A percentile compares a stretch with the other conserved stretches of the same genome.
These are phyloP conservation scores for Oryzias javanicus DNA, from an alignment of 2,113 vertebrate species.

Conservation along the genomic window DNA sequence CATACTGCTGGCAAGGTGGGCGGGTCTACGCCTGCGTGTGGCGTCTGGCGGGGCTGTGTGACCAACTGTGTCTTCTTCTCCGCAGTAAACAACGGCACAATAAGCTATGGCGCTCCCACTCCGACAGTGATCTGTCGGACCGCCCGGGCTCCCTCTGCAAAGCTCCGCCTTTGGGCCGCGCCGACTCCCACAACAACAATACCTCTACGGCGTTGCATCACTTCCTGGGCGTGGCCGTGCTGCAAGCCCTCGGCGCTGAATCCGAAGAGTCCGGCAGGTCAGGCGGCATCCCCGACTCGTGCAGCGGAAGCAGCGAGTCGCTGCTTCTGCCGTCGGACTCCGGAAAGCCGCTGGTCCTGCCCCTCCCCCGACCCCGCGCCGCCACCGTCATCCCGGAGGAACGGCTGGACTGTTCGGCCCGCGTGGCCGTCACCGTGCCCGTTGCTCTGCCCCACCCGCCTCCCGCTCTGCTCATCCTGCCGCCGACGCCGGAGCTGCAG, in stretches of 20 bases:
- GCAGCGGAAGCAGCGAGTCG: slow-evolving; percentile 42
- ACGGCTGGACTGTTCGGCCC: slow-evolving; percentile 22
- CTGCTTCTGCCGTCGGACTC: slow-evolving; percentile 13
- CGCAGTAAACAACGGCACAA: slow-evolving; percentile 96
- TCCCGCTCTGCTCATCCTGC: slow-evolving; percentile 47
- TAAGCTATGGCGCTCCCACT: slow-evolving; percentile 96
- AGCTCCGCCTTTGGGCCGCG: slow-evolving; percentile 40
- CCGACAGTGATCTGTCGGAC: slow-evolving; percentile 90
- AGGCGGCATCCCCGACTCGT: slow-evolving; percentile 2
- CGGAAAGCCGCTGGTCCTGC: slow-evolving; percentile 15
- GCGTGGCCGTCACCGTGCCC: slow-evolving; percentile 39
- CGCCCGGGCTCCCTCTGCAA: slow-evolving; percentile 78
- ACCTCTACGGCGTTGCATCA: slow-evolving; percentile 86
- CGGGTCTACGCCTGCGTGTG: not conserved
- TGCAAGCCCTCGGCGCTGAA: slow-evolving; percentile 54
- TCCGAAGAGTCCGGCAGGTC: slow-evolving; percentile 16
- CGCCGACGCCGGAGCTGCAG: slow-evolving; percentile 50
- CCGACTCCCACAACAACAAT: slow-evolving; percentile 81
- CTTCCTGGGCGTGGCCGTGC: slow-evolving; percentile 81
- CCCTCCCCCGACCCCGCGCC: slow-evolving; percentile 52
- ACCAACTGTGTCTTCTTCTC: slow-evolving; percentile 1
- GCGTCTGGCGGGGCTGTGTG: not conserved
- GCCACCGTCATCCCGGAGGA: slow-evolving; percentile 67
- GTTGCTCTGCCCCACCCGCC: slow-evolving; percentile 47
- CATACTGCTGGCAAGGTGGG: slow-evolving; percentile 93